Evolutionary conservation across 2,888 invertebrate species (phyloP), one percentile per base, ranked within the genome.

Genomic region (Masnerella sp.): DNA sequence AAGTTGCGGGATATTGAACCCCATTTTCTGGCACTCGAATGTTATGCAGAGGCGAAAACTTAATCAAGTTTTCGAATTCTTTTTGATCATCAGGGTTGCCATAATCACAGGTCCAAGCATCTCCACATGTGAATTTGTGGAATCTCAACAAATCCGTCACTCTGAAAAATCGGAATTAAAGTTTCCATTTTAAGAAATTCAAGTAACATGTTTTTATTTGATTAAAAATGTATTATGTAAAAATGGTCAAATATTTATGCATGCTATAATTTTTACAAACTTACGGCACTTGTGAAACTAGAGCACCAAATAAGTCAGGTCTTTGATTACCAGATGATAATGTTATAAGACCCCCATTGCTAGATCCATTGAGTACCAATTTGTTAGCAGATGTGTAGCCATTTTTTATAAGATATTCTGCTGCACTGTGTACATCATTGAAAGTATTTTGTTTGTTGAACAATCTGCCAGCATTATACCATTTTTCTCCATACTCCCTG

Each of bases 81-180:
- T 95, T 92, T 80, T 92, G 90, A 80, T 95, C 92, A 80, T 96
- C 96, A 0, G 98, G 93, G 88, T 93, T 94, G 36, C 99, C 99
- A 89, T 95, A 99, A 89, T 99, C 99, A 0, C 97, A 95, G 11
- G 91, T 93, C 99, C 99, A 99, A 40, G 97, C 96, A 88, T 95
- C 95, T 0, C 98, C 99, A 84, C 99, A 97, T 4, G 99, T 99
- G 88, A 99, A 98, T 89, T 97, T 97, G 88, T 99, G 98, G 89
- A 95, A 99, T 61, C 98, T 92, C 73, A 99, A 89, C 98, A 99
- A 97, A 89, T 99, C 99, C 89, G 98, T 90, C 1, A 99, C 98
- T 9, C 97, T 97, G 88, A 52, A 85, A 85, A n/a, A n/a, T n/a
- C n/a, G n/a, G n/a, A n/a, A n/a, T n/a, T n/a, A n/a, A n/a, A n/a